Evolutionary conservation across 2,797 vertebrate genomes (phyloP).

Genomic region (Sebastes oblongus): DNA sequence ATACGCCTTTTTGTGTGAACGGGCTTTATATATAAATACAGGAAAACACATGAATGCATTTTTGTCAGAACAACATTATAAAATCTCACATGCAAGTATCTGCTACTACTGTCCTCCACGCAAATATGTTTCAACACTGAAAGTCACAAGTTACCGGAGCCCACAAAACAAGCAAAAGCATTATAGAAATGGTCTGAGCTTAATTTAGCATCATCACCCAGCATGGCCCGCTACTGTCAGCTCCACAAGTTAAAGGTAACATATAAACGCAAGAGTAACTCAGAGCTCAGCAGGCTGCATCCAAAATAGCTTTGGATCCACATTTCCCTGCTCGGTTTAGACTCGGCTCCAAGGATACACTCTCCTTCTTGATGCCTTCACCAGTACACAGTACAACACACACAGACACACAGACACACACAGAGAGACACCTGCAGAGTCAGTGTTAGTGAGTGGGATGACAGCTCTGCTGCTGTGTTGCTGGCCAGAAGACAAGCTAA

Average conservation of each 20-base stretch:
- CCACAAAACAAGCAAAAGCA: not conserved
- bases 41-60: too few relatives aligned
- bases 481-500: constrained; percentile 61
- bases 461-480: constrained; percentile 62
- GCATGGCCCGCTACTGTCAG: not conserved
- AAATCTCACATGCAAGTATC: too few relatives aligned
- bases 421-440: constrained; percentile 36
- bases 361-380: constrained; percentile 22
- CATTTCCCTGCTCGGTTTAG: constrained; percentile 26
- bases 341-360: constrained; percentile 31
- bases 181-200: not conserved
- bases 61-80: too few relatives aligned
- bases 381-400: not conserved
- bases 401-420: not conserved
- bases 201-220: not conserved
- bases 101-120: too few relatives aligned
- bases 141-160: too few relatives aligned
- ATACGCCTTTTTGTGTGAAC: too few relatives aligned
- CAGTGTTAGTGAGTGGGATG: constrained; percentile 53
- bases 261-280: not conserved
- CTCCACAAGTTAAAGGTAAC: not conserved
- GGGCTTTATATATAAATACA: too few relatives aligned
- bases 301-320: constrained; percentile 40
- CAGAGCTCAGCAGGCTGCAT: constrained; percentile 9
- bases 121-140: too few relatives aligned